Percentiles rank a stretch among this genome's conserved stretches.
Conservation (phyloP, 2,113 vertebrate species). For the Lamprologus sp. region DNA sequence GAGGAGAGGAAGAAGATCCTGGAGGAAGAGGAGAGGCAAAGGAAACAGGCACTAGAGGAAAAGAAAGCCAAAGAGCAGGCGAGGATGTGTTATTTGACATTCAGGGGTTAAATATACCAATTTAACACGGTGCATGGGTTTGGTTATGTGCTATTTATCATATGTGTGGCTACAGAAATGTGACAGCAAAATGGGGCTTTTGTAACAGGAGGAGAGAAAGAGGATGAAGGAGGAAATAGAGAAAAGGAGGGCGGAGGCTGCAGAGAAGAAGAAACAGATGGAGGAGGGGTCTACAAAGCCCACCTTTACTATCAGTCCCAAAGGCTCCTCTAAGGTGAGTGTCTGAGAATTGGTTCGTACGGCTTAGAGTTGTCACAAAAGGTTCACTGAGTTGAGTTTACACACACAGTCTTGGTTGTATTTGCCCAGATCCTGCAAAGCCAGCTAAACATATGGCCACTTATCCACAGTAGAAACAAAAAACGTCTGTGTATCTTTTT, state of each 20-base stretch:
- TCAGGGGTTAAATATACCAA: neutral
- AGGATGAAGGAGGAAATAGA: slow-evolving; percentile 95
- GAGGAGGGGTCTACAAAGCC: slow-evolving; percentile 77
- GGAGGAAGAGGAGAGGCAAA: slow-evolving; percentile 88
- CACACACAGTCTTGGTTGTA: neutral
- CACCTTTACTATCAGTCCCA: slow-evolving; percentile 82
- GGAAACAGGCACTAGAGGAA: slow-evolving; percentile 82
- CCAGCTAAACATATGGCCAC: neutral
- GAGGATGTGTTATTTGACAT: neutral
- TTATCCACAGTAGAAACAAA: neutral
- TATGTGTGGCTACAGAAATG: neutral
- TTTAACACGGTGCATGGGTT: rapidly evolving
- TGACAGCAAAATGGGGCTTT: neutral
- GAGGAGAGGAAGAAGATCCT: slow-evolving; percentile 88
- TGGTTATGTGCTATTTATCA: neutral
- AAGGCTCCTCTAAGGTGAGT: slow-evolving; percentile 88
- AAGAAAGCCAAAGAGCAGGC: slow-evolving; percentile 87
- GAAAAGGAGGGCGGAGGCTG: slow-evolving; percentile 88
- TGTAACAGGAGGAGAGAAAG: slow-evolving; percentile 86
- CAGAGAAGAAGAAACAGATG: slow-evolving; percentile 93
- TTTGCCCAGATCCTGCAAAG: neutral
- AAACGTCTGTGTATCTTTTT: neutral
- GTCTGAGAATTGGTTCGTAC: neutral
- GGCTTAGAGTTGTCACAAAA: neutral
- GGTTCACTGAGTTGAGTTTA: neutral